These are phyloP conservation scores for Clinocottus analis DNA, from an alignment of 2,113 vertebrate genomes.

Conservation along the genomic window DNA sequence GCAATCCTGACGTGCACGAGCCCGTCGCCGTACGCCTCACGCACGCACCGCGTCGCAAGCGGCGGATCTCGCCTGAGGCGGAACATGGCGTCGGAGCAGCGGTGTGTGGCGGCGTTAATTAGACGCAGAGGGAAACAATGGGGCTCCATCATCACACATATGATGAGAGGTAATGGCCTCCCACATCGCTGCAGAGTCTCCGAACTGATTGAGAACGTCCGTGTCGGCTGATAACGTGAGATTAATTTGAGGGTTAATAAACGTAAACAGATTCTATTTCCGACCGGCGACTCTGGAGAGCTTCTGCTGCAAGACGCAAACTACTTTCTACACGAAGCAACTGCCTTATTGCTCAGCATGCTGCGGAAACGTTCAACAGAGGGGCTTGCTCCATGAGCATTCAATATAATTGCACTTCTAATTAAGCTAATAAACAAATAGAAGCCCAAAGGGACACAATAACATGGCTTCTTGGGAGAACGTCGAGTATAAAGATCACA, in stretches of 20 bases:
- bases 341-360: constrained; percentile 44
- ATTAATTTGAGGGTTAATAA: constrained; percentile 44
- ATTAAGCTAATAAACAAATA: constrained; percentile 80
- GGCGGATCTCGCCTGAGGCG: constrained; percentile 39
- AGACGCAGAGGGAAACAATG: constrained; percentile 9
- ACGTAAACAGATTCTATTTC: constrained; percentile 54
- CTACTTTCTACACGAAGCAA: constrained; percentile 13
- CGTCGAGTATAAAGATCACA: constrained; percentile 67
- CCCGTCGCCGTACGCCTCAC: constrained; percentile 28
- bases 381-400: constrained; percentile 44
- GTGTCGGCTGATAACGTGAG: constrained; percentile 5
- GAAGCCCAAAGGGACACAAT: constrained; percentile 61
- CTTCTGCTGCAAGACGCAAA: constrained; percentile 44
- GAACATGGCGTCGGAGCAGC: constrained; percentile 34
- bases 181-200: not conserved
- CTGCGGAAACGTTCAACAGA: constrained; percentile 46
- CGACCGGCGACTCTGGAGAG: constrained; percentile 31
- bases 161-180: constrained; percentile 2
- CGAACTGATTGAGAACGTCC: not conserved
- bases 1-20: constrained; percentile 38
- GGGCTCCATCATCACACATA: not conserved
- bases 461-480: constrained; percentile 50
- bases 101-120: constrained; percentile 26
- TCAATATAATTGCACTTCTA: constrained; percentile 63
- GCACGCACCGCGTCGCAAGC: constrained; percentile 37